phyloP scores from a whole-genome alignment of 2,113 vertebrate species.

The Numenius arquata region DNA sequence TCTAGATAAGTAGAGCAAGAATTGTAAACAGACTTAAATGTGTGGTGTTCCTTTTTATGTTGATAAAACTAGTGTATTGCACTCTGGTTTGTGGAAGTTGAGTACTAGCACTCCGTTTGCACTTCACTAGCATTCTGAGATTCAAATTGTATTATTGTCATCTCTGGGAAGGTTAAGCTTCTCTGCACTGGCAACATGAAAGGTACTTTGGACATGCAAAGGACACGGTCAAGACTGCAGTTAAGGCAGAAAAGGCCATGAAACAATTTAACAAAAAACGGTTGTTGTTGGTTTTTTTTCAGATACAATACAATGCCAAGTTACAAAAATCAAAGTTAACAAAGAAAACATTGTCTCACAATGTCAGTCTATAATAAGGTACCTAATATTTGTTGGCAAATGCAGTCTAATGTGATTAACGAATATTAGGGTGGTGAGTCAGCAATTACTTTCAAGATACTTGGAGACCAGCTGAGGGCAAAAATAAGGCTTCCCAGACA shows the following conservation, averaged over 20 bases:
- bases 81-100: neutral
- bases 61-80: neutral
- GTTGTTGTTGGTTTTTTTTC: neutral
- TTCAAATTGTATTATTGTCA: neutral
- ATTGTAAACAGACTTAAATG: neutral
- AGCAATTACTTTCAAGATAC: neutral
- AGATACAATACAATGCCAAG: neutral
- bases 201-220: neutral
- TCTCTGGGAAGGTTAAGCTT: neutral
- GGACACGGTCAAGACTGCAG: neutral
- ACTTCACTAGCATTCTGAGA: neutral
- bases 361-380: neutral
- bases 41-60: neutral
- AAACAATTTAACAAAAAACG: neutral
- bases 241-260: neutral
- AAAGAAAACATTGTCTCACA: neutral
- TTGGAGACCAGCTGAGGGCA: neutral
- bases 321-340: neutral
- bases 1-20: neutral
- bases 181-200: neutral
- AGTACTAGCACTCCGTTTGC: neutral
- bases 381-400: constrained; percentile 2
- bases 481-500: constrained; percentile 7
- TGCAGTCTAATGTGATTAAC: constrained; percentile 1
- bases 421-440: neutral